These are phyloP conservation scores for Rhipidura dahli DNA, from an alignment of 2,113 vertebrate genomes.

Conservation along the genomic window DNA sequence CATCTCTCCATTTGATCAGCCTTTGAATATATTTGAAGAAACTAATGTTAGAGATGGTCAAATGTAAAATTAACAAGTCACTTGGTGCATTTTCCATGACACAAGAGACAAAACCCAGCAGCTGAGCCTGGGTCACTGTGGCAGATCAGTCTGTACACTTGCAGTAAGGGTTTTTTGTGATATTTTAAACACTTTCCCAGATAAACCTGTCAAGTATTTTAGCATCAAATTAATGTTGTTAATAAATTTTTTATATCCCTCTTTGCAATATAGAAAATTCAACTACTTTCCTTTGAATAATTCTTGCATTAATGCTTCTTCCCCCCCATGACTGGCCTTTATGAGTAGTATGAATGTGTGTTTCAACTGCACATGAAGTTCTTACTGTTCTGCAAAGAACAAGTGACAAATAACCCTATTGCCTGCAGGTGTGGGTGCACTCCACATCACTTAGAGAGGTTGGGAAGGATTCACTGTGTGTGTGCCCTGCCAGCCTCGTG, in stretches of 20 bases:
- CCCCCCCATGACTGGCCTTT: not conserved
- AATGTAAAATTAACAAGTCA: not conserved
- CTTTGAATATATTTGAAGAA: not conserved
- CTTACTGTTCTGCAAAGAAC: not conserved
- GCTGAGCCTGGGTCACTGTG: not conserved
- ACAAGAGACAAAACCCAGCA: not conserved
- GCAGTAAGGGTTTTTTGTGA: not conserved
- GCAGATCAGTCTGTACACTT: not conserved
- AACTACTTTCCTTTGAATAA: not conserved
- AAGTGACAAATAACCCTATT: not conserved
- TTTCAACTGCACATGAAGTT: not conserved
- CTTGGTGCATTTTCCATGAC: not conserved
- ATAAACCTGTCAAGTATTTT: not conserved
- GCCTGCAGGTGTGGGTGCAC: not conserved
- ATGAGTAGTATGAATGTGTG: not conserved
- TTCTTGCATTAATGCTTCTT: not conserved
- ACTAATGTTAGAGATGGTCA: not conserved
- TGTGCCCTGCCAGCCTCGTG: not conserved
- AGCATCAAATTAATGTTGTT: not conserved
- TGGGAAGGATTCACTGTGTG: not conserved
- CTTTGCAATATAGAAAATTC: not conserved
- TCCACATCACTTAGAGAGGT: rapidly evolving
- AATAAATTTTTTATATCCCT: not conserved
- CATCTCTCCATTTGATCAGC: not conserved
- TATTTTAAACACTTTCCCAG: not conserved